Conservation (phyloP, 2,113 vertebrate species). For the Ahaetulla prasina region DNA sequence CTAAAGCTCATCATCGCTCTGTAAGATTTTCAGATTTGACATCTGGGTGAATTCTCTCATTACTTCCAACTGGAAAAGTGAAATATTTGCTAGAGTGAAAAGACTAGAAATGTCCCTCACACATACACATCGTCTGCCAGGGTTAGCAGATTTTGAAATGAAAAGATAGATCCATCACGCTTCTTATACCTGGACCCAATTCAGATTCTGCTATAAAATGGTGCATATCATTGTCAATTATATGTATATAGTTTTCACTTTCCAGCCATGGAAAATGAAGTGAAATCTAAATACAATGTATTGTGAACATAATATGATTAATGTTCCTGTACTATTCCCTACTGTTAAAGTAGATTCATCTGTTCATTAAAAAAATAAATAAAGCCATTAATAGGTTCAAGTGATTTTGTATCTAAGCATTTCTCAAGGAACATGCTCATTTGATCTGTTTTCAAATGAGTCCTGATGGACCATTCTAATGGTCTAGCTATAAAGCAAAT, state of each 20-base stretch:
- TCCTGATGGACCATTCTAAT: accelerated
- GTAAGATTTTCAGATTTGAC: neutral
- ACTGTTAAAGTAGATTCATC: neutral
- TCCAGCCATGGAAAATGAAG: neutral
- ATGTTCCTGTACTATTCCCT: neutral
- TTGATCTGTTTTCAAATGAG: neutral
- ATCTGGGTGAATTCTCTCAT: neutral
- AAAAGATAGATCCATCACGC: neutral
- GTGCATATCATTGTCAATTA: too few relatives aligned
- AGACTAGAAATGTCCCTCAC: neutral
- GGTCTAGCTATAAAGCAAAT: neutral
- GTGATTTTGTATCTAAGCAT: neutral
- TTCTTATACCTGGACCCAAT: neutral
- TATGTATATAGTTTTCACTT: neutral
- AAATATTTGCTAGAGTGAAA: neutral
- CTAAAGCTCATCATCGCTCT: neutral
- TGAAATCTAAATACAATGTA: neutral
- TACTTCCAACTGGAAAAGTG: neutral
- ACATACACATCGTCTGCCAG: neutral
- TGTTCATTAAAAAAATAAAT: neutral
- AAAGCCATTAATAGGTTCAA: neutral
- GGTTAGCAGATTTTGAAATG: neutral
- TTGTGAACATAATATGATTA: neutral
- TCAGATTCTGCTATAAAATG: neutral
- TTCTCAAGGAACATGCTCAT: neutral